phyloP scores from a whole-genome alignment of 2,113 vertebrate genomes.

The Clinocottus analis region DNA sequence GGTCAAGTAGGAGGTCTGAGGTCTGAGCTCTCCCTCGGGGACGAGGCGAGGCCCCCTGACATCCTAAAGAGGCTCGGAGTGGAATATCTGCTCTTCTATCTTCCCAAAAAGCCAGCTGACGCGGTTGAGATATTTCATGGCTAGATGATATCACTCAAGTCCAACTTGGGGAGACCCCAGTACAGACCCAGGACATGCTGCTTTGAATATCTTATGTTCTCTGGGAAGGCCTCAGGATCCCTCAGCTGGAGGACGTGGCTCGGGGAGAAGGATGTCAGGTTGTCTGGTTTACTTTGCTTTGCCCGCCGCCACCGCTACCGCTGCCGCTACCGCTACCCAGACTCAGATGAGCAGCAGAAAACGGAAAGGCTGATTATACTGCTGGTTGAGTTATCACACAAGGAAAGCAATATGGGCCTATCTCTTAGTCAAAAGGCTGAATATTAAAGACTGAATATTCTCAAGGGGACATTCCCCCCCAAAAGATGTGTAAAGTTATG shows the following conservation, averaged over 20 bases:
- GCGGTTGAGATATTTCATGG: conserved; percentile 5
- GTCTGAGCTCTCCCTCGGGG: background rate
- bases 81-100: conserved; percentile 1
- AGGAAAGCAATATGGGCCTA: conserved; percentile 18
- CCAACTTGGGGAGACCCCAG: conserved; percentile 1
- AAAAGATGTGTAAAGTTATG: conserved; percentile 1
- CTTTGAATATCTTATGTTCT: conserved; percentile 10
- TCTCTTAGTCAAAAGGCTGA: conserved; percentile 16
- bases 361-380: conserved; percentile 17
- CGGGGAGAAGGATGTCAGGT: conserved; percentile 13
- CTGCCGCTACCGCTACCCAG: background rate
- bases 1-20: background rate
- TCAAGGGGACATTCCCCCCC: conserved; percentile 5
- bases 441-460: conserved; percentile 11
- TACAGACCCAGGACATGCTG: background rate
- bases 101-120: background rate
- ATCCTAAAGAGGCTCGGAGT: background rate
- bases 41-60: background rate
- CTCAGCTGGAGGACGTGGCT: conserved; percentile 7
- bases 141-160: background rate
- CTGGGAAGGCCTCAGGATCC: conserved; percentile 16
- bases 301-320: background rate
- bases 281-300: background rate
- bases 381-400: conserved; percentile 39
- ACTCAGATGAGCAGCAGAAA: conserved; percentile 28